These are phyloP conservation scores for Acinonyx jubatus DNA, from an alignment of 2,113 vertebrate genomes.

Conservation along the genomic window DNA sequence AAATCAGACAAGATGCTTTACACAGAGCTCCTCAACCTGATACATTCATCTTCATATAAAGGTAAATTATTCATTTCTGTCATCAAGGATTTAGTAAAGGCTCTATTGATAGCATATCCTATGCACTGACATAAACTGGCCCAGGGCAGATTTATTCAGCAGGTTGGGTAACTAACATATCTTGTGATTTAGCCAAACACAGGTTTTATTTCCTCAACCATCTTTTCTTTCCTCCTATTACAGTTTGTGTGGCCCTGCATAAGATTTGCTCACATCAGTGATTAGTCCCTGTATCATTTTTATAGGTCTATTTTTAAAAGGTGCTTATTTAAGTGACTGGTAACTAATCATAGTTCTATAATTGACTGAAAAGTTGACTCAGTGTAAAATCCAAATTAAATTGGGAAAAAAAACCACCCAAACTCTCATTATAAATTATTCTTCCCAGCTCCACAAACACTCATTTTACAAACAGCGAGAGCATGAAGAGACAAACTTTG, in stretches of 20 bases:
- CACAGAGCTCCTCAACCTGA: not conserved
- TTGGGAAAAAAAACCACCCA: constrained; percentile 53
- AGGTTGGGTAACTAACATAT: constrained; percentile 32
- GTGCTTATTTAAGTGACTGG: constrained; percentile 84
- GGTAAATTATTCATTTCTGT: constrained; percentile 62
- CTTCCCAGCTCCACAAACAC: constrained; percentile 72
- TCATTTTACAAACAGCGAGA: constrained; percentile 70
- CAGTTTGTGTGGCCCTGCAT: constrained; percentile 66
- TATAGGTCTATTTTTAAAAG: constrained; percentile 86
- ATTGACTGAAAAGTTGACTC: constrained; percentile 84
- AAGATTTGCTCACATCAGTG: constrained; percentile 78
- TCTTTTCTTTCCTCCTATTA: constrained; percentile 76
- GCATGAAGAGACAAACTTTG: constrained; percentile 76
- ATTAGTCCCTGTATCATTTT: constrained; percentile 83
- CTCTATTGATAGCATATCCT: not conserved
- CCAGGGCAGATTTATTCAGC: constrained; percentile 56
- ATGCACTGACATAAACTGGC: not conserved
- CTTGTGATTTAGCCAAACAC: constrained; percentile 65
- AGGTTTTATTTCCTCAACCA: constrained; percentile 73
- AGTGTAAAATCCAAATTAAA: constrained; percentile 83
- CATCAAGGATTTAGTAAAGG: constrained; percentile 50
- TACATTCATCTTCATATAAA: constrained; percentile 32
- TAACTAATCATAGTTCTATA: constrained; percentile 83
- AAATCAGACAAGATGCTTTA: constrained; percentile 52
- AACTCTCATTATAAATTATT: constrained; percentile 78